These are phyloP conservation scores for Aleiodes testaceus DNA, from an alignment of 2,888 invertebrate genomes.

Conservation along the genomic window DNA sequence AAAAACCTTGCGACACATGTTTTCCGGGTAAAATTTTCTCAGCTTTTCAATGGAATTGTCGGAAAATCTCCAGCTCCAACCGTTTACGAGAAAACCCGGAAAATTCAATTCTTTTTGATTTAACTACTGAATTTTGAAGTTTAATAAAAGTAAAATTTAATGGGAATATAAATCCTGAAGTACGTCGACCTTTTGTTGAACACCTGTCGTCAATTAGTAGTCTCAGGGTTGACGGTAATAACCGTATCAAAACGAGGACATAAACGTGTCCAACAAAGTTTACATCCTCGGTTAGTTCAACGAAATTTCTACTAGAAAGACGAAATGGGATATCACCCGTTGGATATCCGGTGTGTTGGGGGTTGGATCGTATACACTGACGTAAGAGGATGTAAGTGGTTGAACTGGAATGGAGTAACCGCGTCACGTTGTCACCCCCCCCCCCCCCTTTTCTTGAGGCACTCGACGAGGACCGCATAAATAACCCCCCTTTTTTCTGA, in stretches of 20 bases:
- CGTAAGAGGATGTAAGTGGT: slow-evolving; percentile 31
- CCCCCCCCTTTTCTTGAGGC: slow-evolving; percentile 64
- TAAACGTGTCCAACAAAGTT: slow-evolving; percentile 32
- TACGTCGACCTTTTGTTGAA: slow-evolving; percentile 22
- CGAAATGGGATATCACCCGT: slow-evolving; percentile 3
- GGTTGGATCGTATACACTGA: slow-evolving; percentile 5
- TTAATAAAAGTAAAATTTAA: slow-evolving; percentile 14
- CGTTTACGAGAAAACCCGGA: too few species aligned
- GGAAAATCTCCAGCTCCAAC: too few species aligned
- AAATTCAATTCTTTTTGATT: too few species aligned
- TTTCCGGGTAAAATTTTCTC: too few species aligned
- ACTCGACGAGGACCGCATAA: slow-evolving; percentile 70
- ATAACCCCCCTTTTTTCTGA: slow-evolving; percentile 61
- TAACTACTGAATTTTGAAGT: too few species aligned
- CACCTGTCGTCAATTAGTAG: slow-evolving; percentile 34
- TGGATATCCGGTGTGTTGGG: slow-evolving; percentile 11
- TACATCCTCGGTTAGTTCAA: slow-evolving; percentile 25
- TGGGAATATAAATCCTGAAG: not conserved
- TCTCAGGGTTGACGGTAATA: slow-evolving; percentile 19
- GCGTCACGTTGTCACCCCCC: slow-evolving; percentile 68
- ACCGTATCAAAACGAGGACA: slow-evolving; percentile 32
- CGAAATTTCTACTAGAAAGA: slow-evolving; percentile 1
- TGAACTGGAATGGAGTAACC: slow-evolving; percentile 60
- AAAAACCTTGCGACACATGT: too few species aligned
- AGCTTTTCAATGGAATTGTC: too few species aligned